phyloP scores from a whole-genome alignment of 2,888 invertebrate species.

The Pemphredon lugubris region DNA sequence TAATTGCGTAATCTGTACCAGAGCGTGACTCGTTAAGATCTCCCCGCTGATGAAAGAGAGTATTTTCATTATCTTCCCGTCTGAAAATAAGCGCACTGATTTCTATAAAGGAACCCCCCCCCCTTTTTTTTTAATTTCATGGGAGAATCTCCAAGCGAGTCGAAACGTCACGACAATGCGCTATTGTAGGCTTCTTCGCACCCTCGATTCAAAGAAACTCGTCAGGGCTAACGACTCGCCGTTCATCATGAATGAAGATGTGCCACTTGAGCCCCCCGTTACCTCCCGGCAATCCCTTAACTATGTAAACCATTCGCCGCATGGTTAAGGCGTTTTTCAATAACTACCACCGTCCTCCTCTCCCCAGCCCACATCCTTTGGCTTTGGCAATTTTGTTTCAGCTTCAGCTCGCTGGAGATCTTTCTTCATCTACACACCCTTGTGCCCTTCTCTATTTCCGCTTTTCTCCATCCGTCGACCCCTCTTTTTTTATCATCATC shows the following conservation, averaged over 20 bases:
- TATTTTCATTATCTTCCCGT: neutral
- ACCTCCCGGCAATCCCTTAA: conserved; percentile 63
- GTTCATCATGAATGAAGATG: conserved; percentile 31
- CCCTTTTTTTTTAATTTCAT: neutral
- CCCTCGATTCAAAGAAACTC: conserved; percentile 4
- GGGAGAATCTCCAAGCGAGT: neutral
- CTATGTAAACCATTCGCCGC: conserved; percentile 73
- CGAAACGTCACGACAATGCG: conserved; percentile 6
- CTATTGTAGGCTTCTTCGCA: conserved; percentile 7
- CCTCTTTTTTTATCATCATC: neutral
- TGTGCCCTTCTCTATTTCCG: neutral
- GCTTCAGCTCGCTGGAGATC: conserved; percentile 11
- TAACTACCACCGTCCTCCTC: conserved; percentile 55
- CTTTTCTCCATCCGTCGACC: neutral
- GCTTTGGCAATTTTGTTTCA: conserved; percentile 14
- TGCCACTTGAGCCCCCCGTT: conserved; percentile 21
- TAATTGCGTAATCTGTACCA: too few species aligned
- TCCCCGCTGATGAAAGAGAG: too few species aligned
- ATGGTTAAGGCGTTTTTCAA: conserved; percentile 67
- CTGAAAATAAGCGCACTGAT: neutral
- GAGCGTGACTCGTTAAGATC: too few species aligned
- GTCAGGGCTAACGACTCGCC: conserved; percentile 5
- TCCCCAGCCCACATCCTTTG: too few species aligned
- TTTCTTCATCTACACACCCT: conserved; percentile 6
- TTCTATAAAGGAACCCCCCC: too few species aligned